These are phyloP conservation scores for Emberiza fucata DNA, from an alignment of 2,113 vertebrate genomes.

Conservation along the genomic window DNA sequence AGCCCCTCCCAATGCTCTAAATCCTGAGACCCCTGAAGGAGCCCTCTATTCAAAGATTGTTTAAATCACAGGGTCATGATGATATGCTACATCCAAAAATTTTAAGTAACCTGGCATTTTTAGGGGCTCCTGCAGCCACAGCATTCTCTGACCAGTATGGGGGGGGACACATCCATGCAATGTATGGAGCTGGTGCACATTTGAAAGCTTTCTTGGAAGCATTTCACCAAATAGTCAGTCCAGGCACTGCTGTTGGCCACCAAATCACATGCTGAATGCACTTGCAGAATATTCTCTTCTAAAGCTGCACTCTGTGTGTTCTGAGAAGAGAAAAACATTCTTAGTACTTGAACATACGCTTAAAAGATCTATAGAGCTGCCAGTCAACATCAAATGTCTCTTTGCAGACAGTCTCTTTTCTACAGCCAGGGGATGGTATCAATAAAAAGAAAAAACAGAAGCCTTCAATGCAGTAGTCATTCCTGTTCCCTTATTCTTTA, in stretches of 20 bases:
- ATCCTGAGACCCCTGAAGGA: not conserved
- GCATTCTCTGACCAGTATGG: not conserved
- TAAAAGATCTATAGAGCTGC: not conserved
- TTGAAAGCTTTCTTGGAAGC: constrained; percentile 67
- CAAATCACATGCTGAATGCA: constrained; percentile 9
- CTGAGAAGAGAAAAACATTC: not conserved
- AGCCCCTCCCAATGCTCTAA: not conserved
- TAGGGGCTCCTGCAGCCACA: not conserved
- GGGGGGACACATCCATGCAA: not conserved
- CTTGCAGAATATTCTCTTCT: not conserved
- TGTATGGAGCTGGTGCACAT: not conserved
- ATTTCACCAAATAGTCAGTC: constrained; percentile 71
- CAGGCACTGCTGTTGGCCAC: constrained; percentile 60
- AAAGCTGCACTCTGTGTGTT: not conserved
- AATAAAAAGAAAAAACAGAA: not conserved
- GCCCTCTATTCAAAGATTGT: not conserved
- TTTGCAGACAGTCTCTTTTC: not conserved
- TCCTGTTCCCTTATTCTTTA: not conserved
- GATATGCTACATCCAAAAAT: not conserved
- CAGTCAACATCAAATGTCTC: not conserved
- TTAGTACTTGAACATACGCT: not conserved
- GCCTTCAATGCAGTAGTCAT: not conserved
- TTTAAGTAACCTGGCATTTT: not conserved
- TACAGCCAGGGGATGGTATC: not conserved
- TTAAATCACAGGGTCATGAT: not conserved